Base-by-base conservation (phyloP, 2,888 invertebrate species). In the Calliopum simillimum region DNA sequence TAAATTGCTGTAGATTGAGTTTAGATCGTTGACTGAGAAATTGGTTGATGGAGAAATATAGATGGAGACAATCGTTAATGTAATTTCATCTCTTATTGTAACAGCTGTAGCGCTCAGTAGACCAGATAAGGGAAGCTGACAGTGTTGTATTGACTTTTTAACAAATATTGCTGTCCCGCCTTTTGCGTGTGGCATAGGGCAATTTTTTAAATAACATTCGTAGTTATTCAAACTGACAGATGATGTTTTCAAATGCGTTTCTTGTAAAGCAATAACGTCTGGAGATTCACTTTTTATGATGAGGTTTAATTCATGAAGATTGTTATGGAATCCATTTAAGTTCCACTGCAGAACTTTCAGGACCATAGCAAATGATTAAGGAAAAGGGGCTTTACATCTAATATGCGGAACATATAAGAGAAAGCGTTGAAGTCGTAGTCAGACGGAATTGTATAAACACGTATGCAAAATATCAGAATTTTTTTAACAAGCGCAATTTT, bases 301-400 rank as follows among this genome's bases (percentile, higher is more conserved):
- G 19, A 61, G 44, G 11, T 61, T 16, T 3, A 61, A 46, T 21
- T 61, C 46, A 19, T 44, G 19, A 23, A 19, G 46, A 46, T 61
- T 61, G 46, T 61, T 61, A 44, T 46, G 21, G 19, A 21, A 43
- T n/a, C 33, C 59, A 33, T 59, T 59, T n/a, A 59, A n/a, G n/a
- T 59, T 59, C 59, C 59, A 59, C 5, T 59, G 59, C 8, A 59
- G n/a, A 11, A 59, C 12, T 16, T 21, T 43, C 16, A 41, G 58
- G 41, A 58, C 41, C 58, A 58, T 33, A 3, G 11, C 33, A 4
- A 2, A 33, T 33, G 2, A 8, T 33, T 8, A 33, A 33, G 33
- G 6, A 3, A 3, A 33, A 6, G 2, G 1, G 4, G 33, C 33
- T 33, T 33, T 33, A 6, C 2, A 56, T 33, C 33, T 33, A 3